Base-by-base conservation (phyloP, 2,888 invertebrate genomes). In the Oscheius sp. region DNA sequence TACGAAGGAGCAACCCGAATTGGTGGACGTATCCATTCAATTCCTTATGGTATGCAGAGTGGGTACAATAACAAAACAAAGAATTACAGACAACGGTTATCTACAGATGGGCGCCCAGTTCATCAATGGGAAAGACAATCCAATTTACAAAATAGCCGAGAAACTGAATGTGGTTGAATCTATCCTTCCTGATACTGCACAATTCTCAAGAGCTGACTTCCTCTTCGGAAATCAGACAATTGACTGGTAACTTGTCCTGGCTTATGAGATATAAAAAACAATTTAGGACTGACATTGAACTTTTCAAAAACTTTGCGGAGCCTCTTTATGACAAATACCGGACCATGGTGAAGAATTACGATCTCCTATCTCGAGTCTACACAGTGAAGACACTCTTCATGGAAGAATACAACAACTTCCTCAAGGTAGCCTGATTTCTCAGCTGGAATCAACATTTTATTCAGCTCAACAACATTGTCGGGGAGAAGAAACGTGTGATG, bases 41-140 rank as follows among this genome's bases (percentile, higher is more conserved):
- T 84, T 13, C 78, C 84, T 0, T 84, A 79, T 64, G 73, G 83
- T 83, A 35, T 66, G 76, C 9, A 6, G 3, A 21, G 16, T 7
- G 3, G 35, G 35, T 21, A 41, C 2, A 6, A 41, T 35, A 21
- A 43, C 43, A 16, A 43, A 2, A 49, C 21, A 13, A n/a, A 9
- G 2, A 64, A 18, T 43, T 46, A 23, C 64, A 82, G 81, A 82
- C 25, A 81, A 81, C 66, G 85, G 85, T 25, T 87, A 76, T 63
- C 76, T 86, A n/a, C 86, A 86, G 76, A 83, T 83, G 76, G 86
- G 86, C 23, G 86, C 86, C 16, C 84, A 86, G 53, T 86, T 83
- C 71, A 85, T 86, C 52, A 86, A 86, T 63, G 86, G 86, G 41
- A 76, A 76, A 5, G 61, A 81, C 53, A 86, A 86, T 59, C 83